These are phyloP conservation scores for Cynaeus angustus DNA, from an alignment of 2,888 invertebrate genomes.

Conservation along the genomic window DNA sequence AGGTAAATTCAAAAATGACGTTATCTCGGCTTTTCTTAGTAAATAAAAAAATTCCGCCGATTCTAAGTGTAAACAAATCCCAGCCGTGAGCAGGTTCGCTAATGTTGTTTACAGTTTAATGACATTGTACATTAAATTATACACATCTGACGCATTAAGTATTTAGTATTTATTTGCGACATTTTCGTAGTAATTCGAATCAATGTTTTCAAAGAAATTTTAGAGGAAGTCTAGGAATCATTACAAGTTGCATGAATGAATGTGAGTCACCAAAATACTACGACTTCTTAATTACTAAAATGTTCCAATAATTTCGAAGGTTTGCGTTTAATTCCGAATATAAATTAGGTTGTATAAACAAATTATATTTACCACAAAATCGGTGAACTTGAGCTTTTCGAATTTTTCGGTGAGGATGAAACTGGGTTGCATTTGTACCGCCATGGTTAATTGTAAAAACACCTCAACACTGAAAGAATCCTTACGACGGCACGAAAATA, in stretches of 20 bases:
- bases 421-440: conserved; percentile 60
- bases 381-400: conserved; percentile 62
- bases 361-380: conserved; percentile 62
- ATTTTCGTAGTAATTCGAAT: no score
- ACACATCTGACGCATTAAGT: conserved; percentile 23
- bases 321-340: no score
- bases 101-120: conserved; percentile 36
- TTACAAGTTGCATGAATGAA: no score
- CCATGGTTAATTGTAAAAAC: conserved; percentile 56
- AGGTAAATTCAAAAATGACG: not conserved
- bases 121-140: conserved; percentile 24
- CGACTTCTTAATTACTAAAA: no score
- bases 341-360: conserved; percentile 22
- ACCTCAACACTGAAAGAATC: conserved; percentile 43
- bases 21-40: not conserved
- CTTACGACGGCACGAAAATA: conserved; percentile 48
- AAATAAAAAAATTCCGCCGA: conserved; percentile 1
- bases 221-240: no score
- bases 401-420: conserved; percentile 63
- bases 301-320: no score
- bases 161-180: not conserved
- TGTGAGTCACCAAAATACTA: no score
- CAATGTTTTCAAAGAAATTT: no score
- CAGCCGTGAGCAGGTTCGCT: conserved; percentile 3
- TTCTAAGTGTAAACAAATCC: conserved; percentile 1